Base-by-base conservation (phyloP, 2,888 invertebrate genomes). In the Cecidostiba fungosa region DNA sequence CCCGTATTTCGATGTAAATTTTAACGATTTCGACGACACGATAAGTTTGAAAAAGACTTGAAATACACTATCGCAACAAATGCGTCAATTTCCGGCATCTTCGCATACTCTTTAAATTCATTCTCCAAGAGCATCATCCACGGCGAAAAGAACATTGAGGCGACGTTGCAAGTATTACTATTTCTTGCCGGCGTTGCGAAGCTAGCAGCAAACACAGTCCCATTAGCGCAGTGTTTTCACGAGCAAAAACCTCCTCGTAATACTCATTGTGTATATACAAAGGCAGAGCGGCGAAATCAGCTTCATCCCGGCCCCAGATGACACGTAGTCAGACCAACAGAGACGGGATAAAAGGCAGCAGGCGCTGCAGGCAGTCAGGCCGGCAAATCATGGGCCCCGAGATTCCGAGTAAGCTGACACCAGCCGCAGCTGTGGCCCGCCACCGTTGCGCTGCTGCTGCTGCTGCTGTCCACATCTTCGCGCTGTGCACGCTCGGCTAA, bases 321-420 rank as follows among this genome's bases (percentile, higher is more conserved):
- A 66, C 29, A 66, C 66, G 66, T 62, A 23, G 8, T 3, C 19
- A 16, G 26, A 10, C 23, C 8, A 16, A 86, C 66, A 76, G 83
- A 85, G 85, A 87, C 86, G 84, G 88, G 88, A 88, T 84, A 89
- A 89, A 88, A 86, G 81, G 54, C 81, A 36, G 62, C 39, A 62
- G 6, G 69, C 39, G 73, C 62, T 39, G 19, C 50, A 6, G 23
- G 19, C 69, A 19, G 69, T 29, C 16, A 29, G 36, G 70, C 70
- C 19, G 72, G 72, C 39, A 23, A 72, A 43, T 14, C 43, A 14
- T 14, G 14, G 26, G 19, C 47, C 19, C 19, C 88, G 88, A 89
- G 90, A 89, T 89, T 90, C 89, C 78, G 62, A 83, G 91, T 89
- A 91, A 91, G 88, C 81, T 73, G 89, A 91, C 88, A 90, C 91